Percentiles rank a stretch among this genome's conserved stretches.
These are phyloP conservation scores for Nanorana parkeri DNA, from an alignment of 2,113 vertebrate genomes.

Conservation along the genomic window DNA sequence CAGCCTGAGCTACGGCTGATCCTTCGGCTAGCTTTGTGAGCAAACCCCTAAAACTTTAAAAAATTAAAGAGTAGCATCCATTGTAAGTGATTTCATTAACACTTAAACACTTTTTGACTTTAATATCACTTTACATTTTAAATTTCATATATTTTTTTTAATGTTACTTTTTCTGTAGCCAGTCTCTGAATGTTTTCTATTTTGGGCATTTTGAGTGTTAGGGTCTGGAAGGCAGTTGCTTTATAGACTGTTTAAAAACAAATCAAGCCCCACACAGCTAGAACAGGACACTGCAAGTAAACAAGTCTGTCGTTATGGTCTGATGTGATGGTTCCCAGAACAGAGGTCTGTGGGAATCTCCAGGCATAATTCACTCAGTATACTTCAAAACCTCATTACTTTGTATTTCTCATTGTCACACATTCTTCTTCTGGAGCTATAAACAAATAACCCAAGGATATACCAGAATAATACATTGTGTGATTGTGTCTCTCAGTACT, in stretches of 20 bases:
- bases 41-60: too few relatives aligned
- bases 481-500: not conserved
- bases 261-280: conserved; percentile 12
- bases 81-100: too few relatives aligned
- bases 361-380: not conserved
- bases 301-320: conserved; percentile 17
- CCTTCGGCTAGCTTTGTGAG: too few relatives aligned
- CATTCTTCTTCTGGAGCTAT: not conserved
- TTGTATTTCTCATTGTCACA: conserved; percentile 50
- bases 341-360: conserved; percentile 5
- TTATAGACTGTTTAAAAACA: conserved; percentile 25
- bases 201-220: not conserved
- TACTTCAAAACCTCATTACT: not conserved
- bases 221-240: not conserved
- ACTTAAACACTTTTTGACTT: too few relatives aligned
- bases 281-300: not conserved
- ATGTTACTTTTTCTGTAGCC: not conserved
- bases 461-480: not conserved
- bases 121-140: too few relatives aligned
- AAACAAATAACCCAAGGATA: not conserved
- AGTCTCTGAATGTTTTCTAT: not conserved
- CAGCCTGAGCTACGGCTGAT: too few relatives aligned
- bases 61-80: too few relatives aligned
- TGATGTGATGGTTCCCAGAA: conserved; percentile 33
- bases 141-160: too few relatives aligned